A percentile compares a stretch with the other conserved stretches of the same genome.
These are phyloP conservation scores for Eupithecia pulchellata DNA, from an alignment of 2,888 invertebrate genomes.

Conservation along the genomic window DNA sequence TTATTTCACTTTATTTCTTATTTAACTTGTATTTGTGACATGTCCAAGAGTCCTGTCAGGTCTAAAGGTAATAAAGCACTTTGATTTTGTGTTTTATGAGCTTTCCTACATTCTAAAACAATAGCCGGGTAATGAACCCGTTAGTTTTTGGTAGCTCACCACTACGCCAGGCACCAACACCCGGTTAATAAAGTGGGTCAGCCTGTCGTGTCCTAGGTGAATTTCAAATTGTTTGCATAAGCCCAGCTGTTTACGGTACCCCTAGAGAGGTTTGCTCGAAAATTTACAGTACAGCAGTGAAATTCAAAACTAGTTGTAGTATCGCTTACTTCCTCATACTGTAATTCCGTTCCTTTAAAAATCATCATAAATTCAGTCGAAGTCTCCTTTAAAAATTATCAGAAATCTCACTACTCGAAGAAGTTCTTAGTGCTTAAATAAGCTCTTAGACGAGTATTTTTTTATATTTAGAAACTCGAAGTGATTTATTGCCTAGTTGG, in stretches of 20 bases:
- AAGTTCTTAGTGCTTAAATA: no score
- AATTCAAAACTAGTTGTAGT: not conserved
- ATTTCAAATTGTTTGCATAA: conserved; percentile 29
- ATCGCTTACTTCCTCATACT: not conserved
- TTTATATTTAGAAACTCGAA: no score
- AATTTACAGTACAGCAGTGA: not conserved
- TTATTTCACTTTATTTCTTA: no score
- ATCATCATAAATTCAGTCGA: not conserved
- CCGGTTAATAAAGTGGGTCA: conserved; percentile 9
- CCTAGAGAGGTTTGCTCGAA: not conserved
- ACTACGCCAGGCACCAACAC: not conserved
- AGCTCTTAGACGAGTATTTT: no score
- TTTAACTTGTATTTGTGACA: no score
- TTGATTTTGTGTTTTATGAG: not conserved
- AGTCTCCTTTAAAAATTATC: not conserved
- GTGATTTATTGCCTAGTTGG: no score
- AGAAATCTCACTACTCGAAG: not conserved
- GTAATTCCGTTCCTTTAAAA: not conserved
- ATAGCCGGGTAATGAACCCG: not conserved
- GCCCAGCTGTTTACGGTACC: conserved; percentile 18
- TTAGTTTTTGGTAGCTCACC: not conserved
- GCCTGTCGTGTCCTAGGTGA: conserved; percentile 22
- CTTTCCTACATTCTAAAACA: not conserved
- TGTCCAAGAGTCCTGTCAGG: no score
- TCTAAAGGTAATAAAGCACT: no score